A percentile compares a stretch with the other conserved stretches of the same genome.
These are phyloP conservation scores for Diorhabda carinulata DNA, from an alignment of 1,140 invertebrate species.

Conservation along the genomic window DNA sequence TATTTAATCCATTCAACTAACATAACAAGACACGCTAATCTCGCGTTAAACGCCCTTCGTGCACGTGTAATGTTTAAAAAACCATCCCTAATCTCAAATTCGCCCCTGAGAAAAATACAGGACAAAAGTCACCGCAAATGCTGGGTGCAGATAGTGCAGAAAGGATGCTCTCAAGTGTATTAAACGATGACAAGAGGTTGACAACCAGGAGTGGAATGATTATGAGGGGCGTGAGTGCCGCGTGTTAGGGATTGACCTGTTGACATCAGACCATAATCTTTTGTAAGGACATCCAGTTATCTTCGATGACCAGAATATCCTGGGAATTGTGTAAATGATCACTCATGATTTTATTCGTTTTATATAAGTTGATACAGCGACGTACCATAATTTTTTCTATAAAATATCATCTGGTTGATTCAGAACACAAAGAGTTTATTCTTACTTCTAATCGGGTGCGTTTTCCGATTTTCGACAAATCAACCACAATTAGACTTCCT, in stretches of 20 bases:
- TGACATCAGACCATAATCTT: background rate
- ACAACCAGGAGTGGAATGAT: background rate
- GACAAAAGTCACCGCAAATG: background rate
- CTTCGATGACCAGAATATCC: slow-evolving; percentile 12
- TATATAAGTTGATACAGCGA: too few species aligned
- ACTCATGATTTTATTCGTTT: background rate
- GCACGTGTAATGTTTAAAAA: slow-evolving; percentile 2
- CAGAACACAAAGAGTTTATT: too few species aligned
- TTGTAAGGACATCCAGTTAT: background rate
- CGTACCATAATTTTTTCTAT: too few species aligned
- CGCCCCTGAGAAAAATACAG: background rate
- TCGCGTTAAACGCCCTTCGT: background rate
- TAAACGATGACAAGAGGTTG: slow-evolving; percentile 8
- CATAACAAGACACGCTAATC: background rate
- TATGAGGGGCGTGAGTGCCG: slow-evolving; percentile 5
- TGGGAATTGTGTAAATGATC: slow-evolving; percentile 9
- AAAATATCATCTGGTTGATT: too few species aligned
- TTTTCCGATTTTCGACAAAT: too few species aligned
- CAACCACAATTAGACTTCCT: too few species aligned
- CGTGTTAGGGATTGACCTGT: slow-evolving; percentile 9
- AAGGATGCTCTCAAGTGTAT: slow-evolving; percentile 8
- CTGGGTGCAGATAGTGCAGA: background rate
- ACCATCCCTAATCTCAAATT: background rate
- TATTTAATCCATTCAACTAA: too few species aligned
- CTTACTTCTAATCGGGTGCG: too few species aligned